Percentiles rank a stretch among this genome's conserved stretches.
Conservation (phyloP, 1,140 invertebrate genomes). For the Drosophila eugracilis region DNA sequence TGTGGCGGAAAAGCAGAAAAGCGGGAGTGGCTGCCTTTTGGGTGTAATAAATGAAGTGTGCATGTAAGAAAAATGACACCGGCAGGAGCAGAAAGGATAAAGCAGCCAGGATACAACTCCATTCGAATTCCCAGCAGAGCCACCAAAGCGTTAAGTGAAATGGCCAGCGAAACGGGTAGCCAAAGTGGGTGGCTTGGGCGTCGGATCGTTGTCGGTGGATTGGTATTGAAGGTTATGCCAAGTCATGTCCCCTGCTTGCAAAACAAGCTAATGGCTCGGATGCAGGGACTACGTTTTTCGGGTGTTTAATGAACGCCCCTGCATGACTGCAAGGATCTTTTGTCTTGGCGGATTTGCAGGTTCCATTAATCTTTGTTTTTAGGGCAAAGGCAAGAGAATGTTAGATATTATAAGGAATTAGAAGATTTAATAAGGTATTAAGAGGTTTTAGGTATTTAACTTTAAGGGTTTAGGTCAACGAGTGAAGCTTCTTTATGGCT, state of each 20-base stretch:
- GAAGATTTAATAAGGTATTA: too few species aligned
- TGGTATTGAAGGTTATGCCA: slow-evolving; percentile 12
- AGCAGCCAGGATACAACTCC: slow-evolving; percentile 41
- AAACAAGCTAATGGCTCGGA: background rate
- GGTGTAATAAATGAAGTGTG: slow-evolving; percentile 79
- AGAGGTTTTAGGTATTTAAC: too few species aligned
- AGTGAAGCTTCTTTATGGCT: too few species aligned
- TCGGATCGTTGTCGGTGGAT: background rate
- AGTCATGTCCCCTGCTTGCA: slow-evolving; percentile 16
- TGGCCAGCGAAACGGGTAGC: slow-evolving; percentile 40
- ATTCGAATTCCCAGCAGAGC: slow-evolving; percentile 42
- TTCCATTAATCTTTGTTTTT: background rate
- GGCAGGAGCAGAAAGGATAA: slow-evolving; percentile 25
- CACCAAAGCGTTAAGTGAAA: slow-evolving; percentile 60
- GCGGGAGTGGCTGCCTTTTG: slow-evolving; percentile 29
- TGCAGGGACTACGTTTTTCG: background rate
- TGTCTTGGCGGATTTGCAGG: background rate
- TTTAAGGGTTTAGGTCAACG: too few species aligned
- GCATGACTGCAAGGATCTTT: background rate
- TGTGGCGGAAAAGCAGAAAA: background rate
- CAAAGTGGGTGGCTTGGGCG: background rate
- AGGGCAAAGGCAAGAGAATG: too few species aligned
- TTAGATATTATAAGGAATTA: too few species aligned
- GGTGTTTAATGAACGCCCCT: background rate
- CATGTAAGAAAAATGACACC: slow-evolving; percentile 73